Evolutionary conservation across 2,797 vertebrate species (phyloP), one percentile per base, ranked within the genome.

Genomic region (Emys orbicularis): DNA sequence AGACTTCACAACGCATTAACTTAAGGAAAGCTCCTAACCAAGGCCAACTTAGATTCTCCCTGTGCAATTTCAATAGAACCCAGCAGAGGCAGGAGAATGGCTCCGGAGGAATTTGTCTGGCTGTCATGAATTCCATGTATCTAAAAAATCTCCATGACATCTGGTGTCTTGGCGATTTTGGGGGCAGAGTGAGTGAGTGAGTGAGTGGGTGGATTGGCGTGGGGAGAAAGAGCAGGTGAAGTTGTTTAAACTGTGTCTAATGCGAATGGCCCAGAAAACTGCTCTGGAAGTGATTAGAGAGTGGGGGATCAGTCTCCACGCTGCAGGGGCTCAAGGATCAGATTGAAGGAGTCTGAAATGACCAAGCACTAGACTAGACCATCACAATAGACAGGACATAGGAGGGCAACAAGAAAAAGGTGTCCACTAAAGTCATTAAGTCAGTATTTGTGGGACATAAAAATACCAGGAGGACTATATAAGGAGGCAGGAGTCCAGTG

Each of bases 1-100:
- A 37, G 59, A 57, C 56, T 52, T 1, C 52, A 34, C 27, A 72
- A 37, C 29, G n/a, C 25, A 52, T 37, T 23, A 44, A 11, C 29
- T 12, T 18, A 10, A 83, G 31, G 2, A 9, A 0, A 0, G 87
- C 10, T 82, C 50, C 91, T 23, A 50, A 54, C 44, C 84, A 57
- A 59, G 57, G 44, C 13, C 0, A 0, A 0, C 1, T 41, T 21
- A 25, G 37, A 72, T 41, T 41, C n/a, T 72, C 68, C 37, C 6
- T 5, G 37, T 41, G 68, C 37, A 72, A 25, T 4, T 65, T 80
- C 12, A 50, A 12, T 27, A 50, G 77, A 81, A 10, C 21, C 5
- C 34, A 49, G 21, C 34, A n/a, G 57, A 37, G n/a, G 21, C 57
- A 50, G 77, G 21, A 37, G 49, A 82, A 34, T 81, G 84, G 37